Conservation (phyloP, 2,888 invertebrate genomes). For the Thymelicus acteon region DNA sequence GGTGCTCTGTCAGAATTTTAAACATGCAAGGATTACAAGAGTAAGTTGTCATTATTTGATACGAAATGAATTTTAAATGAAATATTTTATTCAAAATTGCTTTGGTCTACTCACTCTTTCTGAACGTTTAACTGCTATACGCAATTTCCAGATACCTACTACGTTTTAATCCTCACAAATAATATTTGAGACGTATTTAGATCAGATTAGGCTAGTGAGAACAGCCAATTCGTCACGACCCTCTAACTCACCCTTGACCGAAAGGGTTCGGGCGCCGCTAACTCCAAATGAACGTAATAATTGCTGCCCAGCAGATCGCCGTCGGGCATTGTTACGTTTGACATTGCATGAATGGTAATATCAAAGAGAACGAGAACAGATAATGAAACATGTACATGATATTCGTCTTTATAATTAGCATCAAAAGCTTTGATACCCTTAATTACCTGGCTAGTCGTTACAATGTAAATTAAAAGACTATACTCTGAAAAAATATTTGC, state of each 20-base stretch:
- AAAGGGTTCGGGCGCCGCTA: slow-evolving; percentile 64
- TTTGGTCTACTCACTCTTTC: too few species aligned
- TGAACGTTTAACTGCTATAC: too few species aligned
- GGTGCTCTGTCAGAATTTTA: too few species aligned
- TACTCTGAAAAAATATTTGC: too few species aligned
- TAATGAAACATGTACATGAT: slow-evolving; percentile 6
- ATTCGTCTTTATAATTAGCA: slow-evolving; percentile 23
- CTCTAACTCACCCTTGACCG: slow-evolving; percentile 51
- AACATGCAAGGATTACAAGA: too few species aligned
- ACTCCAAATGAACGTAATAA: slow-evolving; percentile 84
- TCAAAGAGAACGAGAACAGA: slow-evolving; percentile 25
- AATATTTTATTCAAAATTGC: too few species aligned
- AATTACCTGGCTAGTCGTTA: background rate
- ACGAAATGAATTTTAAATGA: too few species aligned
- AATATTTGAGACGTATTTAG: slow-evolving; percentile 24
- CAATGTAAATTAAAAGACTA: slow-evolving; percentile 25
- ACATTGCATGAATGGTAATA: slow-evolving; percentile 41
- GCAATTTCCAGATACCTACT: background rate
- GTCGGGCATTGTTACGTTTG: slow-evolving; percentile 52
- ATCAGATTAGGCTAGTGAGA: slow-evolving; percentile 28
- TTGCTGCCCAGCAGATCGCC: slow-evolving; percentile 65
- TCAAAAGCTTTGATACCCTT: slow-evolving; percentile 1
- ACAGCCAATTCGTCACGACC: slow-evolving; percentile 54
- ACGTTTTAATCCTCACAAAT: slow-evolving; percentile 18
- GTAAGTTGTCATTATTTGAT: too few species aligned